Evolutionary conservation across 2,888 invertebrate species (phyloP).

Genomic region (Drosophila fungiperda): DNA sequence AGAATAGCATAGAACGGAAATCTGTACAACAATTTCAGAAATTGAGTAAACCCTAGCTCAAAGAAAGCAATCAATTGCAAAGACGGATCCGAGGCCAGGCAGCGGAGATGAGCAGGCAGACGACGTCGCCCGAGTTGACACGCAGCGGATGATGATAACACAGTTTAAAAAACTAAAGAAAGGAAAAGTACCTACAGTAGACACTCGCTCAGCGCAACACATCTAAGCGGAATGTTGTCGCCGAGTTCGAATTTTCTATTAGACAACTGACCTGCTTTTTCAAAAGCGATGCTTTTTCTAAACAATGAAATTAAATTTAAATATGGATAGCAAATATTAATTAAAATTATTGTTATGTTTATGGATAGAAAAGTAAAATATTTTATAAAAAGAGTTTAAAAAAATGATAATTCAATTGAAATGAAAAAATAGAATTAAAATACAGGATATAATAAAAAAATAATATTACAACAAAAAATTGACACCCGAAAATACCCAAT

Average conservation of each 20-base stretch:
- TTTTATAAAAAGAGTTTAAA: not conserved
- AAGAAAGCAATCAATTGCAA: slow-evolving; percentile 46
- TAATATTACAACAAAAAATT: no score
- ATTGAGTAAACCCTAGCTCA: slow-evolving; percentile 5
- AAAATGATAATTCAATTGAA: not conserved
- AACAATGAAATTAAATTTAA: not conserved
- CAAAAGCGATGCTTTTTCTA: not conserved
- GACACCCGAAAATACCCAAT: not conserved
- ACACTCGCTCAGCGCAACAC: not conserved
- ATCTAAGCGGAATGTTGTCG: not conserved
- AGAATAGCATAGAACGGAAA: slow-evolving; percentile 44
- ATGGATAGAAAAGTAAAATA: not conserved
- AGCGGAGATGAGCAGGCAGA: slow-evolving; percentile 26
- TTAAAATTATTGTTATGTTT: not conserved
- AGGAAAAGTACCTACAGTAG: slow-evolving; percentile 10
- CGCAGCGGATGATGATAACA: slow-evolving; percentile 46
- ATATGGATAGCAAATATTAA: not conserved
- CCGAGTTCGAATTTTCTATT: not conserved
- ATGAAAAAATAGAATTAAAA: not conserved
- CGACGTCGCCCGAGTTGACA: not conserved
- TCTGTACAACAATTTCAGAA: slow-evolving; percentile 13
- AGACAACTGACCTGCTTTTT: not conserved
- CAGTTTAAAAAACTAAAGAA: slow-evolving; percentile 30
- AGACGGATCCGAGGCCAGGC: slow-evolving; percentile 29
- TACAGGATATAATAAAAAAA: not conserved